These are phyloP conservation scores for Circaetus cinerascens DNA, from an alignment of 2,113 vertebrate genomes.

Conservation along the genomic window DNA sequence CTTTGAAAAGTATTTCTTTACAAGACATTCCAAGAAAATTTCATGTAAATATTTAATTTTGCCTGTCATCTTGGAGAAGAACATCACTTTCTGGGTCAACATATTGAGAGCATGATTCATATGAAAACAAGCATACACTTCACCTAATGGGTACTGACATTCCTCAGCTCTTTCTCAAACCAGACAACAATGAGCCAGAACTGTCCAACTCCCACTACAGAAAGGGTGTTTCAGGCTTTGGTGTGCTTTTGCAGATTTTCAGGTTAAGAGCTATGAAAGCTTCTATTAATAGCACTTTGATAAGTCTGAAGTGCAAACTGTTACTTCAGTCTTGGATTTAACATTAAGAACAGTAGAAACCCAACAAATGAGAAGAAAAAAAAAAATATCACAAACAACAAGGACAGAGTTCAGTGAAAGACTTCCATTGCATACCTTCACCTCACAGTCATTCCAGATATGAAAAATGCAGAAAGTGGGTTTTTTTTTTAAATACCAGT, in stretches of 20 bases:
- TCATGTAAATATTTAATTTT: conserved; percentile 45
- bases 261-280: background rate
- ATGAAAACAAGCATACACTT: background rate
- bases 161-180: background rate
- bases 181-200: background rate
- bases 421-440: background rate
- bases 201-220: background rate
- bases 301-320: background rate
- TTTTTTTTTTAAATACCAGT: background rate
- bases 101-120: background rate
- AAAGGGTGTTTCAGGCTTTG: background rate
- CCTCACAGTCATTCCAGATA: background rate
- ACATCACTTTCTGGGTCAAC: background rate
- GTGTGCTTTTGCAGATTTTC: background rate
- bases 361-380: background rate
- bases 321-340: background rate
- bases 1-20: background rate
- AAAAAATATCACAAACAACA: background rate
- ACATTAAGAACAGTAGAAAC: background rate
- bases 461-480: background rate
- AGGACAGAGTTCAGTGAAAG: background rate
- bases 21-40: background rate
- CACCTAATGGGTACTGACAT: background rate
- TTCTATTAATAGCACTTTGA: background rate
- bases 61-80: background rate